Evolutionary conservation across 2,888 invertebrate species (phyloP).

Genomic region (Keiferia lycopersicella): DNA sequence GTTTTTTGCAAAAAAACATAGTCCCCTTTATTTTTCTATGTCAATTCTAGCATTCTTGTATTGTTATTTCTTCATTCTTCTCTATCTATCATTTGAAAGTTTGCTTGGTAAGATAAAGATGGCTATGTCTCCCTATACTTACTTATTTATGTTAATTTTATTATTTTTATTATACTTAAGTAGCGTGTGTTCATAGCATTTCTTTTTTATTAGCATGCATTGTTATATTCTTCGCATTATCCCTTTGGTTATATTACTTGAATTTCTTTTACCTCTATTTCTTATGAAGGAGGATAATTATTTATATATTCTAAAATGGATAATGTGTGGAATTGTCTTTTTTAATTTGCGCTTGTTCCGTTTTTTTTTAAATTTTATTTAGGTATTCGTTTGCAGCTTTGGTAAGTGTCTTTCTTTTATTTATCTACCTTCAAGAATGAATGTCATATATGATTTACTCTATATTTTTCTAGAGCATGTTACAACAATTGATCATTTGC

Average conservation of each 20-base stretch:
- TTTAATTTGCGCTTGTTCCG: not conserved
- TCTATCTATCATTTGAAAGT: not conserved
- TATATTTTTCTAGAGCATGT: not conserved
- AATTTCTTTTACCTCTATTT: not conserved
- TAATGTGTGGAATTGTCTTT: not conserved
- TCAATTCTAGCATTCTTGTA: not conserved
- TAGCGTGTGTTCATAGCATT: constrained; percentile 73
- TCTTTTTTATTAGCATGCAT: constrained; percentile 3
- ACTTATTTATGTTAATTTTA: constrained; percentile 4
- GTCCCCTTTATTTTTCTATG: not conserved
- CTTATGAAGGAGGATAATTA: not conserved
- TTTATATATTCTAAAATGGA: not conserved
- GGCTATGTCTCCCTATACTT: not conserved
- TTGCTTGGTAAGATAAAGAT: not conserved
- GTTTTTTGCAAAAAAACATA: not conserved
- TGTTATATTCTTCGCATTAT: not conserved
- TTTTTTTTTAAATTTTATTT: not conserved
- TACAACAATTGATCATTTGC: no score
- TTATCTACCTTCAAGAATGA: not conserved
- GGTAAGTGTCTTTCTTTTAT: constrained; percentile 12
- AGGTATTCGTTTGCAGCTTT: constrained; percentile 1
- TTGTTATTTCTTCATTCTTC: not conserved
- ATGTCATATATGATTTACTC: not conserved
- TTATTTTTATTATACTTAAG: constrained; percentile 30
- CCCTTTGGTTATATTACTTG: not conserved